Evolutionary conservation across 2,113 vertebrate genomes (phyloP).

Genomic region (Peromyscus californicus): DNA sequence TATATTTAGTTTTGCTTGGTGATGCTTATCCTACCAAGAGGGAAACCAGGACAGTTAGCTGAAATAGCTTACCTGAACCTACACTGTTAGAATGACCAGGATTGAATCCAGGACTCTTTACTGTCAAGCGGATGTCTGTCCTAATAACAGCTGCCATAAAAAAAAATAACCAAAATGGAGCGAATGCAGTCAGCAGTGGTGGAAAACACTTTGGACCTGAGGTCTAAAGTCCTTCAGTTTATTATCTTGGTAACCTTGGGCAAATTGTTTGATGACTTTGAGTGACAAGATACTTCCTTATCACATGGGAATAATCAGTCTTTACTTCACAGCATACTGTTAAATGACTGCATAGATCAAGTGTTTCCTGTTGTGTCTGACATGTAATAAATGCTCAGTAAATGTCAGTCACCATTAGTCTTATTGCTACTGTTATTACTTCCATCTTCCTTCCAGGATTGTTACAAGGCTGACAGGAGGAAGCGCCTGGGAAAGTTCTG

Average conservation of each 20-base stretch:
- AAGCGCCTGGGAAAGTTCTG: neutral
- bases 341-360: neutral
- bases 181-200: neutral
- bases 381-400: neutral
- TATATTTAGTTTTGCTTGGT: neutral
- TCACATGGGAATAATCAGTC: neutral
- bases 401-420: neutral
- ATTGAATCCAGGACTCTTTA: neutral
- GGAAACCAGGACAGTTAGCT: neutral
- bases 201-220: constrained; percentile 32
- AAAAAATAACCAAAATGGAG: neutral
- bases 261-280: constrained; percentile 20
- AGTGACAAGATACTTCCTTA: neutral
- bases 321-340: neutral
- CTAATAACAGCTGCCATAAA: neutral
- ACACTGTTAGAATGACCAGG: neutral
- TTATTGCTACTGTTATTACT: neutral
- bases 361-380: neutral
- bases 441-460: neutral
- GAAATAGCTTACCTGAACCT: neutral
- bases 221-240: neutral
- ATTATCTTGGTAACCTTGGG: neutral
- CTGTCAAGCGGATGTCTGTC: neutral
- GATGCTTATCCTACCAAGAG: constrained; percentile 24
- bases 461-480: neutral